Evolutionary conservation across 2,888 invertebrate species (phyloP), one percentile per base, ranked within the genome.

Genomic region (Aphodius sticticus): DNA sequence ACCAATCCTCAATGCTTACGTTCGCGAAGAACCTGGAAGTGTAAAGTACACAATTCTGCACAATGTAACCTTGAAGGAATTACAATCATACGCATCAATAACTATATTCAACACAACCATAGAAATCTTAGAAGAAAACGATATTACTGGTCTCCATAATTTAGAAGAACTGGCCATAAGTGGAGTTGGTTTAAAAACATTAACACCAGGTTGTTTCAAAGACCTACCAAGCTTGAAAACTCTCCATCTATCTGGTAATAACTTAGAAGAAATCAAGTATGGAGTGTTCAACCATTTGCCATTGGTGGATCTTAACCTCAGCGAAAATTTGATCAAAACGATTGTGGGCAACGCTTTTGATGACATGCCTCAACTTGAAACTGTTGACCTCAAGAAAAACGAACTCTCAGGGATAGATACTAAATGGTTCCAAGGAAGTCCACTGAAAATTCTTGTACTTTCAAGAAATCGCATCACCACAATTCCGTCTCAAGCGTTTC

Each of bases 101-200:
- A n/a, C n/a, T 3, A 36, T 74, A 35, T 74, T 36, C 74, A 37
- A 74, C 9, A 74, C 35, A 35, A n/a, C 35, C 15, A 74, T 74
- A 2, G 35, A 74, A 26, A 74, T 35, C 9, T 74, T 74, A 7
- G 74, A 74, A 74, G 35, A 26, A 26, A 37, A 37, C 26, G 74
- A 26, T 36, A 74, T 74, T 36, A 7, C 12, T 6, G 74, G 37
- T 74, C 37, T 74, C n/a, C 36, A n/a, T 6, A 74, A 74, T 37
- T 36, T 74, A 36, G 74, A 74, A 74, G 74, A 74, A 74, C 15
- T 74, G n/a, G 9, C 74, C 35, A 26, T 74, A 2, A 74, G n/a
- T 36, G 37, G 37, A 26, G 36, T 74, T 7, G 74, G 74, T 12
- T 74, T 74, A 36, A 35, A 74, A 74, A 74, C 74, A 26, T 36